Evolutionary conservation across 2,113 vertebrate genomes (phyloP).

Genomic region (Strix uralensis): DNA sequence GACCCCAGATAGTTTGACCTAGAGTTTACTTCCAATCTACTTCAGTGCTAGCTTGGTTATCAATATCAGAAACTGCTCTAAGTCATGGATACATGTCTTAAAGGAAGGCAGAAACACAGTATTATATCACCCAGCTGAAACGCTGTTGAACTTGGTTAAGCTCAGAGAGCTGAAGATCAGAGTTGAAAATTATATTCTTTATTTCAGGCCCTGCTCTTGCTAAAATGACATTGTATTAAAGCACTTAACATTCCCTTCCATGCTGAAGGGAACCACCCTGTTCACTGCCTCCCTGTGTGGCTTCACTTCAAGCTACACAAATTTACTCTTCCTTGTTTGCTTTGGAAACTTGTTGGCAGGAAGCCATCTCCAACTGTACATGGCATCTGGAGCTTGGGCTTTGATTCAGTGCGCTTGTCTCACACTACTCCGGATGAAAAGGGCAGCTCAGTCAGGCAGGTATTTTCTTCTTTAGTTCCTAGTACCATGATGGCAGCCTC

Average conservation of each 20-base stretch:
- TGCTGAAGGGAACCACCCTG: constrained; percentile 6
- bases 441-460: constrained; percentile 32
- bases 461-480: constrained; percentile 23
- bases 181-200: background rate
- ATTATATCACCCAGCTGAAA: background rate
- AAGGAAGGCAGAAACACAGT: background rate
- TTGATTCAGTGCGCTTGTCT: constrained; percentile 23
- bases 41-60: background rate
- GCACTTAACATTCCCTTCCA: constrained; percentile 18
- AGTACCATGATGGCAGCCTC: background rate
- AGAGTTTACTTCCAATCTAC: background rate
- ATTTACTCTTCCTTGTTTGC: constrained; percentile 59
- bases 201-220: background rate
- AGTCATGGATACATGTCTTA: background rate
- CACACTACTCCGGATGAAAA: background rate
- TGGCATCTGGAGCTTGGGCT: constrained; percentile 35
- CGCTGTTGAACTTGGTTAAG: background rate
- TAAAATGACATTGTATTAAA: background rate
- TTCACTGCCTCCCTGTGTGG: constrained; percentile 20
- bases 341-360: constrained; percentile 45
- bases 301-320: constrained; percentile 10
- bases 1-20: background rate
- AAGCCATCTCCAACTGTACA: constrained; percentile 42
- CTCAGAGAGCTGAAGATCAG: background rate
- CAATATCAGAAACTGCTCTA: background rate